phyloP scores from a whole-genome alignment of 2,113 vertebrate species.

The Ochotona curzoniae region DNA sequence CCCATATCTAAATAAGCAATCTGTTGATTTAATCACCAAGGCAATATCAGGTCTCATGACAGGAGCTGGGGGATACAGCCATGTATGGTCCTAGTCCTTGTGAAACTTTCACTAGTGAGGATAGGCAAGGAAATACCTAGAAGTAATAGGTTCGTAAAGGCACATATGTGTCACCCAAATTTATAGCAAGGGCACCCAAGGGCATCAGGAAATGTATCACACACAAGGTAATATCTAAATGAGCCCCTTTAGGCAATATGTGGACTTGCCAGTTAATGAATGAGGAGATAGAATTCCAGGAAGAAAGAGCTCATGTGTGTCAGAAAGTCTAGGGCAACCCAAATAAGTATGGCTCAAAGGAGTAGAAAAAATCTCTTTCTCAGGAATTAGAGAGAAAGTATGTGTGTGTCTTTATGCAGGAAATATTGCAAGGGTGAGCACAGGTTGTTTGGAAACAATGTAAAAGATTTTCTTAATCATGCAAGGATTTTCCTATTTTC shows the following conservation, averaged over 20 bases:
- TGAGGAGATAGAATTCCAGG: not conserved
- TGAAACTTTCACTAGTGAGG: not conserved
- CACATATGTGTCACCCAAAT: not conserved
- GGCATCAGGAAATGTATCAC: not conserved
- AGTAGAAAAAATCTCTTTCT: not conserved
- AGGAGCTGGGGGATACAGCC: not conserved
- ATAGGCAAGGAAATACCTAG: not conserved
- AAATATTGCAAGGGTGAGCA: not conserved
- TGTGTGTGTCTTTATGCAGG: not conserved
- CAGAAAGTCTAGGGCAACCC: not conserved
- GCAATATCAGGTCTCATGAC: not conserved
- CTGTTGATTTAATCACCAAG: not conserved
- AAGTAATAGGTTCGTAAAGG: not conserved
- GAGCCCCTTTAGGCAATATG: fast-evolving
- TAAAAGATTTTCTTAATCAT: not conserved
- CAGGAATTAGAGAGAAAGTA: too few relatives aligned
- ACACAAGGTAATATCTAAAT: not conserved
- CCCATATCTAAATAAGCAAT: not conserved
- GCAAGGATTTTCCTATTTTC: not conserved
- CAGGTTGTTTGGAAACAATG: not conserved
- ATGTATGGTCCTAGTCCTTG: not conserved
- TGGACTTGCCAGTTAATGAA: not conserved
- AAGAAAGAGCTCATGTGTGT: not conserved
- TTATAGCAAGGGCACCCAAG: not conserved
- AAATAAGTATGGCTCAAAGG: not conserved